phyloP scores from a whole-genome alignment of 2,888 invertebrate genomes.

The Watsonalla cultraria region DNA sequence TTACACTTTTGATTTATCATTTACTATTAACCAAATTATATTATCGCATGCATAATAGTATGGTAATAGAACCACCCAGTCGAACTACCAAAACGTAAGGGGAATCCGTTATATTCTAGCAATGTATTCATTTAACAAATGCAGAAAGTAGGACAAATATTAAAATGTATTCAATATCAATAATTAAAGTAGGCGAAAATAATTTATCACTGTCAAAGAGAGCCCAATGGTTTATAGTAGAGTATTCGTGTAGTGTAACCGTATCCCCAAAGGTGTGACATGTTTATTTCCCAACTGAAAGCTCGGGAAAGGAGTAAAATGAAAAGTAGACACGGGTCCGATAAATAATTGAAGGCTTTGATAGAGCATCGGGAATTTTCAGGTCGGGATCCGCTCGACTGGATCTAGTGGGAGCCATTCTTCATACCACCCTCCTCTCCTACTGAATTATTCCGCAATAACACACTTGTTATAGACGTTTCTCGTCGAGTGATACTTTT shows the following conservation, averaged over 20 bases:
- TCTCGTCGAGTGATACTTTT: slow-evolving; percentile 76
- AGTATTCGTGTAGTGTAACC: slow-evolving; percentile 56
- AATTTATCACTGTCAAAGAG: slow-evolving; percentile 53
- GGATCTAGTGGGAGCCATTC: slow-evolving; percentile 72
- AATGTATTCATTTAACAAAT: background rate
- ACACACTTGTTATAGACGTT: slow-evolving; percentile 78
- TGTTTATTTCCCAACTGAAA: slow-evolving; percentile 65
- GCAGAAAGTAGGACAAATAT: background rate
- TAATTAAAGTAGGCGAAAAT: slow-evolving; percentile 39
- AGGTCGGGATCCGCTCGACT: slow-evolving; percentile 50
- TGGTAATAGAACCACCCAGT: background rate
- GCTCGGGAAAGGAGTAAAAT: slow-evolving; percentile 72
- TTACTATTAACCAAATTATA: slow-evolving; percentile 14
- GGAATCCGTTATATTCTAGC: background rate
- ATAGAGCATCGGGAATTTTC: slow-evolving; percentile 71
- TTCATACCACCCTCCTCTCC: slow-evolving; percentile 66
- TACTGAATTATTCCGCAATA: slow-evolving; percentile 78
- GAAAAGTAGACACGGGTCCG: slow-evolving; percentile 78
- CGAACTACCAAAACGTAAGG: background rate
- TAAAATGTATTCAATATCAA: slow-evolving; percentile 23
- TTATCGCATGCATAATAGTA: slow-evolving; percentile 5
- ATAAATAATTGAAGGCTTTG: slow-evolving; percentile 78
- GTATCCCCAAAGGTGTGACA: slow-evolving; percentile 63
- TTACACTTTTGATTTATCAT: slow-evolving; percentile 63
- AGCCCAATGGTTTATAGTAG: slow-evolving; percentile 48